Conservation (phyloP, 1,140 invertebrate genomes). For the Heliconius melpomene region DNA sequence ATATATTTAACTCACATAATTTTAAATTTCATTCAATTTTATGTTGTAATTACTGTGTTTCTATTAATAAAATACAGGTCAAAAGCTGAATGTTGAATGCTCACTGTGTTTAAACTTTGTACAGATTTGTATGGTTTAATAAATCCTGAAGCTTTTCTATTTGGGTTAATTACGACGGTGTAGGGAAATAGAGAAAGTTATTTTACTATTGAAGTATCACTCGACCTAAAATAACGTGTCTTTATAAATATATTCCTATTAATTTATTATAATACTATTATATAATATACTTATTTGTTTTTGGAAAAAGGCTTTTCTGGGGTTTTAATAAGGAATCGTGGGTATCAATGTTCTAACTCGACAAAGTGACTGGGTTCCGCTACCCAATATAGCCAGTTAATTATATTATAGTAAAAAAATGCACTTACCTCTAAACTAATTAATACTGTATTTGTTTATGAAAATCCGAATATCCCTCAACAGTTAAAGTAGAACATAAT, state of each 20-base stretch:
- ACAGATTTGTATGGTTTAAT: constrained; percentile 13
- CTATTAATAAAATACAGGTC: constrained; percentile 6
- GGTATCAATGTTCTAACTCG: too few species aligned
- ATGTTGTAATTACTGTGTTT: neutral
- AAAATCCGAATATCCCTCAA: too few species aligned
- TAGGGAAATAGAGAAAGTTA: neutral
- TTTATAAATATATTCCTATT: neutral
- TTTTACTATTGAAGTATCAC: neutral
- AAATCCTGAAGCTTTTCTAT: constrained; percentile 12
- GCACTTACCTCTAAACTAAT: too few species aligned
- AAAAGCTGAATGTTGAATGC: constrained; percentile 2
- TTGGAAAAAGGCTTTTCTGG: too few species aligned
- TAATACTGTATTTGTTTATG: too few species aligned
- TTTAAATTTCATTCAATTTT: neutral
- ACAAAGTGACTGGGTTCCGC: too few species aligned
- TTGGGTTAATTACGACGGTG: constrained; percentile 6
- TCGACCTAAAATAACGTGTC: neutral
- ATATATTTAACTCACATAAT: neutral
- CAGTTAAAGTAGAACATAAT: too few species aligned
- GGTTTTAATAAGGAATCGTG: too few species aligned
- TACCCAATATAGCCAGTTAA: too few species aligned
- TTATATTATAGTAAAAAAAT: too few species aligned
- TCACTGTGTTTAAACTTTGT: constrained; percentile 7
- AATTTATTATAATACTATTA: neutral
- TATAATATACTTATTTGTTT: neutral